These are phyloP conservation scores for Hippocampus mohnikei DNA, from an alignment of 2,113 vertebrate genomes.

Conservation along the genomic window DNA sequence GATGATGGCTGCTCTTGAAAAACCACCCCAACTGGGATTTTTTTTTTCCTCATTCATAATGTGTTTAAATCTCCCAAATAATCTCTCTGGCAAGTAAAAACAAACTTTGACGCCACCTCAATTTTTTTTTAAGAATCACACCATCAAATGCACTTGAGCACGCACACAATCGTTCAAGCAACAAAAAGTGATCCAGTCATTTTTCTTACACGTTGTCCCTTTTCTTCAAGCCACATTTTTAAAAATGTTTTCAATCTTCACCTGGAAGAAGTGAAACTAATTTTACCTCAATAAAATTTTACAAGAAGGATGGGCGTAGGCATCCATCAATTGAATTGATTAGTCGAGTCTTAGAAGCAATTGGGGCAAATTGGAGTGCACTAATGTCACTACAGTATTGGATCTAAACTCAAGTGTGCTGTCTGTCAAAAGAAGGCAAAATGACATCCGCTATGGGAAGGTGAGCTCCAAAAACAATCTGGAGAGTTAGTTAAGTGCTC, in stretches of 20 bases:
- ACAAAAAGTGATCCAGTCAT: conserved; percentile 60
- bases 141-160: background rate
- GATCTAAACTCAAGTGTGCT: background rate
- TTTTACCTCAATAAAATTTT: background rate
- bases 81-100: conserved; percentile 78
- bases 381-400: background rate
- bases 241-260: conserved; percentile 33
- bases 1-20: conserved; percentile 1
- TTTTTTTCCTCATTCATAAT: conserved; percentile 15
- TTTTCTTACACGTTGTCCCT: conserved; percentile 4
- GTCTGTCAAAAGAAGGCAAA: background rate
- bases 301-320: background rate
- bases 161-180: conserved; percentile 25
- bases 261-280: conserved; percentile 51
- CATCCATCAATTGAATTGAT: background rate
- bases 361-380: background rate
- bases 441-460: background rate
- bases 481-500: background rate
- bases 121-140: conserved; percentile 8
- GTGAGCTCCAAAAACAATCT: background rate
- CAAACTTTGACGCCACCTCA: conserved; percentile 18
- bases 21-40: background rate
- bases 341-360: background rate
- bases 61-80: conserved; percentile 47
- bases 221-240: conserved; percentile 31